A percentile compares a stretch with the other conserved stretches of the same genome.
phyloP scores from a whole-genome alignment of 2,113 vertebrate genomes.

The Microcebus jonahi region DNA sequence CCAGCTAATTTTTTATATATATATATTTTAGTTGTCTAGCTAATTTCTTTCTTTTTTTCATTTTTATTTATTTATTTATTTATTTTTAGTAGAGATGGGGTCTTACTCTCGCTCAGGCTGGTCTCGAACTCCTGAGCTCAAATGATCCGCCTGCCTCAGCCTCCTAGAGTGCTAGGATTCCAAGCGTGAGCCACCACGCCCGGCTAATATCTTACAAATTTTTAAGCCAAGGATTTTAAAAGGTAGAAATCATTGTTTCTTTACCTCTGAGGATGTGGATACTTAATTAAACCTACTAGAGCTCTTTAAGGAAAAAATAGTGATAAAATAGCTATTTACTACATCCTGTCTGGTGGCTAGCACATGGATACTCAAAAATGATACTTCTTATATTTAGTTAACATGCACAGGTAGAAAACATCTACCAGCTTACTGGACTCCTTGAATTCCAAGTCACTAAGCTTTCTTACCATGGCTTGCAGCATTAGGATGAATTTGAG shows the following conservation, averaged over 20 bases:
- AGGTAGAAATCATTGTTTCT: background rate
- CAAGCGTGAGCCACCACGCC: too few relatives aligned
- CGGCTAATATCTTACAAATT: background rate
- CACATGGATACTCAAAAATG: background rate
- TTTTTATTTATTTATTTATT: too few relatives aligned
- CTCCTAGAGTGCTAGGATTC: too few relatives aligned
- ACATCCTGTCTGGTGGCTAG: background rate
- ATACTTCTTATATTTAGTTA: background rate
- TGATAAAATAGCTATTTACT: background rate
- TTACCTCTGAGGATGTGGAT: background rate
- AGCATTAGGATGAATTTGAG: background rate
- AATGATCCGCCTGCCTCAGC: too few relatives aligned
- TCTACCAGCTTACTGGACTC: background rate
- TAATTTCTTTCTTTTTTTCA: too few relatives aligned
- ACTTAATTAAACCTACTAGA: background rate
- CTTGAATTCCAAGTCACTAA: background rate
- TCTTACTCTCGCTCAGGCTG: too few relatives aligned
- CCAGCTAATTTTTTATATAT: too few relatives aligned
- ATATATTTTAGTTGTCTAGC: too few relatives aligned
- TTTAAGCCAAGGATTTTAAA: constrained; percentile 5
- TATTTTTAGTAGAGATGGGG: too few relatives aligned
- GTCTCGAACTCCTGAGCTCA: too few relatives aligned
- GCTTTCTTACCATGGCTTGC: background rate
- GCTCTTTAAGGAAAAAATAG: background rate
- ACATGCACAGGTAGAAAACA: background rate